Percentiles rank a stretch among this genome's conserved stretches.
These are phyloP conservation scores for Elmis aenea DNA, from an alignment of 2,888 invertebrate species.

Conservation along the genomic window DNA sequence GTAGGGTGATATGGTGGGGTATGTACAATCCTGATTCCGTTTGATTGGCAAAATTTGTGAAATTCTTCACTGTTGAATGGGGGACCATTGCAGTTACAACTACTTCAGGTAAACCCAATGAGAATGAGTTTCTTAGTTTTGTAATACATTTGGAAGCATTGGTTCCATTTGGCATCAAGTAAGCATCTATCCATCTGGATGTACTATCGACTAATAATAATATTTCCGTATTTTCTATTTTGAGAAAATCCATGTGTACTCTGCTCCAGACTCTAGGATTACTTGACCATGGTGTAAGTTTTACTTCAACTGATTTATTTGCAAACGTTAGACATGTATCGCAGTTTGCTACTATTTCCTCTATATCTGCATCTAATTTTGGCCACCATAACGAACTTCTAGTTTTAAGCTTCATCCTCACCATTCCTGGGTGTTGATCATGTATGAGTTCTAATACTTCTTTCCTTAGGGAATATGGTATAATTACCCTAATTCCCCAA, in stretches of 20 bases:
- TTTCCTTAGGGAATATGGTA: constrained; percentile 7
- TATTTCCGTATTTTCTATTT: too few species aligned
- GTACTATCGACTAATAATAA: too few species aligned
- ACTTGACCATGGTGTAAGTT: neutral
- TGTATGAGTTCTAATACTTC: constrained; percentile 6
- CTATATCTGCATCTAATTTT: constrained; percentile 7
- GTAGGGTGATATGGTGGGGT: constrained; percentile 4
- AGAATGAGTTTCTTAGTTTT: constrained; percentile 6
- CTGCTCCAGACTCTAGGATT: constrained; percentile 1
- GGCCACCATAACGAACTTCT: constrained; percentile 21
- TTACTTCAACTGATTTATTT: neutral
- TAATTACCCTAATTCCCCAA: constrained; percentile 15
- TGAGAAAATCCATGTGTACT: constrained; percentile 3
- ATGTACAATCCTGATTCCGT: constrained; percentile 1
- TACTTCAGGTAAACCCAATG: constrained; percentile 3
- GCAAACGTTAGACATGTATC: neutral
- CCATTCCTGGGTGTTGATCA: constrained; percentile 12
- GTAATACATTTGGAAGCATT: neutral
- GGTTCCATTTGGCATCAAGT: neutral
- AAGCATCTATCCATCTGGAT: constrained; percentile 5
- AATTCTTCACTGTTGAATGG: too few species aligned
- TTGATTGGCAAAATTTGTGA: constrained; percentile 1
- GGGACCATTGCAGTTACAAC: neutral
- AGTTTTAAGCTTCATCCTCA: constrained; percentile 13
- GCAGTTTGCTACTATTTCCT: neutral